Evolutionary conservation across 2,888 invertebrate genomes (phyloP).

Genomic region (Amiota mariae): DNA sequence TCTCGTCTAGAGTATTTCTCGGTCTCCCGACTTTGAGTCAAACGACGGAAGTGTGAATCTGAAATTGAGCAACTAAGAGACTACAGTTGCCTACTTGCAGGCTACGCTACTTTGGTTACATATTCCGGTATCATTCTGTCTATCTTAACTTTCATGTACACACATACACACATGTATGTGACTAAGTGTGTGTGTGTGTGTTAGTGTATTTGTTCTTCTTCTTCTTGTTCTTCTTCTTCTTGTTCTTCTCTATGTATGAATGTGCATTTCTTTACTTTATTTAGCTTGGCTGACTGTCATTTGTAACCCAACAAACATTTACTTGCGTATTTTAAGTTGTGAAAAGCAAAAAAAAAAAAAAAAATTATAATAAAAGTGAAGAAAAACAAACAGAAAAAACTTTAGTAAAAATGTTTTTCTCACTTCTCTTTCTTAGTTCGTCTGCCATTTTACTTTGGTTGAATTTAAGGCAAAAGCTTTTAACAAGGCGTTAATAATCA

Average conservation of each 20-base stretch:
- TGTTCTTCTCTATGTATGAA: neutral
- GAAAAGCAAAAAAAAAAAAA: neutral
- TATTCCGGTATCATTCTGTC: slow-evolving; percentile 18
- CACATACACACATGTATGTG: neutral
- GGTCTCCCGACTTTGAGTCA: slow-evolving; percentile 28
- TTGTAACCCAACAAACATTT: slow-evolving; percentile 18
- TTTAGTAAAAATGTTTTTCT: no score
- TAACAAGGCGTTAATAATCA: no score
- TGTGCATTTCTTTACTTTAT: no score
- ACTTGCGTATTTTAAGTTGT: slow-evolving; percentile 7
- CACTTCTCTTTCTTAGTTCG: no score
- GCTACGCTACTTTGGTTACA: slow-evolving; percentile 34
- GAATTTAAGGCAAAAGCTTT: no score
- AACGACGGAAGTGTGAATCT: slow-evolving; percentile 69
- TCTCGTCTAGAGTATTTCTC: neutral
- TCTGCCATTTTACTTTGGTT: no score
- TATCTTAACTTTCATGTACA: neutral
- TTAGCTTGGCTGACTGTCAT: slow-evolving; percentile 8
- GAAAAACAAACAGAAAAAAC: no score
- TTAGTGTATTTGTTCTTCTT: slow-evolving; percentile 53
- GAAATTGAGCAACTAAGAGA: slow-evolving; percentile 72
- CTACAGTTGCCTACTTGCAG: slow-evolving; percentile 58
- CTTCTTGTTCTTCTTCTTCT: neutral
- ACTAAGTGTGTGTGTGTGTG: slow-evolving; percentile 1
- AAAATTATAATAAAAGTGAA: no score